phyloP scores from a whole-genome alignment of 2,113 vertebrate genomes.

The Lycocorax pyrrhopterus region DNA sequence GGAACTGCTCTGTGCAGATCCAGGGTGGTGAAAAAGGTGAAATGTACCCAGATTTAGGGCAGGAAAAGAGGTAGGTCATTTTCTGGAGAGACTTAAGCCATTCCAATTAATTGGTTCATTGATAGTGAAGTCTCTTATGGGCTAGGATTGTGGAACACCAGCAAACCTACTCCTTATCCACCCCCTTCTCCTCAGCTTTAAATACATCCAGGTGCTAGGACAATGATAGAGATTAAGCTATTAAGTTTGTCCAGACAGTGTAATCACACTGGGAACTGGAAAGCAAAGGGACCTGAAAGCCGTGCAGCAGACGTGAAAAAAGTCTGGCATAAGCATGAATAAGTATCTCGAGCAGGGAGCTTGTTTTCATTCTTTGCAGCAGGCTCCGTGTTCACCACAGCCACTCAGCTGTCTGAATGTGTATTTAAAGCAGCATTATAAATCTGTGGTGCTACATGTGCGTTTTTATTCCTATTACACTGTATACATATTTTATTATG shows the following conservation, averaged over 20 bases:
- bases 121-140: neutral
- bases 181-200: neutral
- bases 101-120: neutral
- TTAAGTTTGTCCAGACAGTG: neutral
- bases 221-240: neutral
- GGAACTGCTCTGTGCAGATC: neutral
- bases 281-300: neutral
- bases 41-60: neutral
- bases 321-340: neutral
- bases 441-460: conserved; percentile 25
- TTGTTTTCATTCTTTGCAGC: conserved; percentile 32
- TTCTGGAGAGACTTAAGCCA: neutral
- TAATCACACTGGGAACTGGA: neutral
- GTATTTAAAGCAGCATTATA: conserved; percentile 36
- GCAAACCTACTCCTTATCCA: neutral
- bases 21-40: neutral
- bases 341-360: neutral
- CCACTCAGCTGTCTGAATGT: conserved; percentile 33
- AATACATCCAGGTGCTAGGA: neutral
- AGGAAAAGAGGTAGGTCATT: neutral
- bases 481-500: conserved; percentile 65
- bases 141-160: neutral
- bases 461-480: conserved; percentile 60
- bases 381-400: neutral
- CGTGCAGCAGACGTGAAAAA: neutral